Base-by-base conservation (phyloP, 2,113 vertebrate species). In the Bos javanicus region DNA sequence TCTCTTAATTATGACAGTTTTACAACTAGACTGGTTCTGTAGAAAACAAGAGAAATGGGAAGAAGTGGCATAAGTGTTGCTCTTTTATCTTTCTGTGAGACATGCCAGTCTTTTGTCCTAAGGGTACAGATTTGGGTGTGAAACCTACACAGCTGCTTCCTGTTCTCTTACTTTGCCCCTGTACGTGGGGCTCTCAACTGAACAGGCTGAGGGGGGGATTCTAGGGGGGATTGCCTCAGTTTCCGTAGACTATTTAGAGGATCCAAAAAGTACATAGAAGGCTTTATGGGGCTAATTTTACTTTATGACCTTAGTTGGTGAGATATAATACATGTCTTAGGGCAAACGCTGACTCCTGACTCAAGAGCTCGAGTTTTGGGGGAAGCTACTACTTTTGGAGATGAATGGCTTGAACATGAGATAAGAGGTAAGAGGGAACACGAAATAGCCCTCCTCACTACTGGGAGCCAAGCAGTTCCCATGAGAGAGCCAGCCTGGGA, bases 41-140 rank as follows among this genome's bases (percentile, higher is more conserved):
- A n/a, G 33, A 67, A 67, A 67, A 67, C 0, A 67, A 67, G 64
- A n/a, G 33, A 67, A 67, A 9, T n/a, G 16, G 8, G 33, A n/a
- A 67, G 33, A 67, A n/a, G 16, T n/a, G 64, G 5, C 64, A 1
- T n/a, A 67, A 10, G 33, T 36, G 8, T 36, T 36, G 64, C 33
- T 67, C n/a, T 62, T 11, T 36, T 21, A 71, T 36, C 64, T 71
- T n/a, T 71, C 64, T 36, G 33, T 0, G 4, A 36, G 9, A 36
- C 64, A 71, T 21, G n/a, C 17, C 64, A 36, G 64, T 19, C 64
- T n/a, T 71, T 17, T 36, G 64, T 36, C n/a, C 17, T 36, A 11
- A 71, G 17, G n/a, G 64, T 36, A 71, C 8, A 36, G 33, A 71
- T 21, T 21, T 71, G 64, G n/a, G 64, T 36, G n/a, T 71, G 64